Conservation (phyloP, 1,140 invertebrate genomes). For the Nasonia longicornis region DNA sequence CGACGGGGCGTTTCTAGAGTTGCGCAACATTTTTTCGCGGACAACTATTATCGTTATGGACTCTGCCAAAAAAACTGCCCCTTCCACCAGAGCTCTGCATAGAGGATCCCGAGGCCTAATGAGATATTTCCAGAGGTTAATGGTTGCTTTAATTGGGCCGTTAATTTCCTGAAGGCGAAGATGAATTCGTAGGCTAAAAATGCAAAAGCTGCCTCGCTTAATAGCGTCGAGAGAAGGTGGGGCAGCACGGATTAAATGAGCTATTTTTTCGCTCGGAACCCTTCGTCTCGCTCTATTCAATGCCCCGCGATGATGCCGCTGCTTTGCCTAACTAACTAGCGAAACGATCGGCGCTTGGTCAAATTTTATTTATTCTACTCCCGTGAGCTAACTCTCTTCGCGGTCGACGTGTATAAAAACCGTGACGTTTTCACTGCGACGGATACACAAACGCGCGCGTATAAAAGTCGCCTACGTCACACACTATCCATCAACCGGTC, state of each 20-base stretch:
- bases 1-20: neutral
- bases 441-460: no score
- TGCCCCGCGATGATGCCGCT: neutral
- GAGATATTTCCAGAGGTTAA: slow-evolving; percentile 63
- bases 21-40: neutral
- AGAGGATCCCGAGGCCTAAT: slow-evolving; percentile 54
- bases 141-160: slow-evolving; percentile 63
- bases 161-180: slow-evolving; percentile 56
- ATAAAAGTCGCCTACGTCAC: slow-evolving; percentile 19
- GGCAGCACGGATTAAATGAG: slow-evolving; percentile 59
- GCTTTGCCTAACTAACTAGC: slow-evolving; percentile 6
- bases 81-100: slow-evolving; percentile 37
- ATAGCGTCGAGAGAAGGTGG: slow-evolving; percentile 58
- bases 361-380: slow-evolving; percentile 25
- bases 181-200: slow-evolving; percentile 66
- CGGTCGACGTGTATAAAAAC: neutral
- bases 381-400: neutral
- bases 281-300: slow-evolving; percentile 47
- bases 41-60: no score
- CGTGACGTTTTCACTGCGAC: neutral
- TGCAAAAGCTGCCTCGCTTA: slow-evolving; percentile 56
- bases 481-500: slow-evolving; percentile 20
- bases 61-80: slow-evolving; percentile 52
- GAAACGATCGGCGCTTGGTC: slow-evolving; percentile 24
- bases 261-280: slow-evolving; percentile 52